Percentiles rank a stretch among this genome's conserved stretches.
Evolutionary conservation across 2,113 vertebrate species (phyloP).

Genomic region (Cephalopterus ornatus): DNA sequence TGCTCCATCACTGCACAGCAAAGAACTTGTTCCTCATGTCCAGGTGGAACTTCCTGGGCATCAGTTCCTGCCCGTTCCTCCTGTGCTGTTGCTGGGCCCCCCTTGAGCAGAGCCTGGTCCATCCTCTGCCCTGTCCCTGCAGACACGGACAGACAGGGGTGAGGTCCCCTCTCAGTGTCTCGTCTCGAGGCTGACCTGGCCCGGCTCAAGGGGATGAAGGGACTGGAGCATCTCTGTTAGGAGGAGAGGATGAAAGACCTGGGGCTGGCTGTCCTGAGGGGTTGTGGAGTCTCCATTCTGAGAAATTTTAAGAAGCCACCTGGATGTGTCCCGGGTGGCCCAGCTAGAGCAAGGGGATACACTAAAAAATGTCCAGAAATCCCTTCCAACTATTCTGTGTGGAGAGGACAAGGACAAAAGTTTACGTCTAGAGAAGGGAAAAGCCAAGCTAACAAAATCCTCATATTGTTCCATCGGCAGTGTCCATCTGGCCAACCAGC

Average conservation of each 20-base stretch:
- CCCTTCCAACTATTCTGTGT: not conserved
- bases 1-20: accelerated
- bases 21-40: not conserved
- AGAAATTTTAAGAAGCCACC: not conserved
- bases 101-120: accelerated
- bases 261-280: not conserved
- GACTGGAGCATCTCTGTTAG: not conserved
- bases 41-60: not conserved
- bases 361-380: not conserved
- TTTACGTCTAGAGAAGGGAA: not conserved
- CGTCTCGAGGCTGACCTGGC: accelerated
- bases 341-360: not conserved
- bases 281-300: not conserved
- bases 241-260: not conserved
- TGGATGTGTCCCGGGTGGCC: not conserved
- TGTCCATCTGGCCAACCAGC: not conserved
- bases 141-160: not conserved
- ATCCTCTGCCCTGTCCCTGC: not conserved
- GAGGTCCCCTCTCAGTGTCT: not conserved
- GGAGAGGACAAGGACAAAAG: not conserved
- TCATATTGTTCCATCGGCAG: not conserved
- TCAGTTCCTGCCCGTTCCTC: not conserved
- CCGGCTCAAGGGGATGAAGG: accelerated
- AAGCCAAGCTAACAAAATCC: not conserved
- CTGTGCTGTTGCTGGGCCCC: not conserved